These are phyloP conservation scores for Aquatica leii DNA, from an alignment of 2,888 invertebrate species.

Conservation along the genomic window DNA sequence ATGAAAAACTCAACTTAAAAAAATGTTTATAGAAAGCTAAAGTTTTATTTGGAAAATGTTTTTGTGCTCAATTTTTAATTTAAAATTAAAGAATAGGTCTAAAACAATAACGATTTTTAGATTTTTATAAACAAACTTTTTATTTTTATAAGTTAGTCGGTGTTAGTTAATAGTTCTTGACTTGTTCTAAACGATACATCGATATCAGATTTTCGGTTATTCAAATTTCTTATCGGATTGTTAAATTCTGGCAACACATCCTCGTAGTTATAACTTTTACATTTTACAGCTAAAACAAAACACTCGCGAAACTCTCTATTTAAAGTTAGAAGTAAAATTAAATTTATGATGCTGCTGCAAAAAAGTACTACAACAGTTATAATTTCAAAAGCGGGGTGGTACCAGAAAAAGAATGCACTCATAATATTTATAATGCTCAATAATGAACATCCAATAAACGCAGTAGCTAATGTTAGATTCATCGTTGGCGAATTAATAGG, in stretches of 20 bases:
- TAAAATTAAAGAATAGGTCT: not conserved
- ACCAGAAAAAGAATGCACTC: not conserved
- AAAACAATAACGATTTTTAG: no score
- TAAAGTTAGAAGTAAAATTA: not conserved
- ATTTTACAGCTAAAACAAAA: slow-evolving; percentile 4
- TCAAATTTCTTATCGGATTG: slow-evolving; percentile 2
- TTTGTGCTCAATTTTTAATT: not conserved
- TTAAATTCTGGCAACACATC: not conserved
- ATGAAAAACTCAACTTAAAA: not conserved
- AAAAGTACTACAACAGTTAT: not conserved
- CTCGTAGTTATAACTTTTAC: not conserved
- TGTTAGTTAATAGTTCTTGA: slow-evolving; percentile 12
- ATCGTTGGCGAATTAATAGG: not conserved
- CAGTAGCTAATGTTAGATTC: slow-evolving; percentile 8
- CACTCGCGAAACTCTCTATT: slow-evolving; percentile 10
- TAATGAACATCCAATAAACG: not conserved
- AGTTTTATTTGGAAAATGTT: not conserved
- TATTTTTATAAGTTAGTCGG: not conserved
- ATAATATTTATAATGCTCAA: not conserved
- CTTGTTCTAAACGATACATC: not conserved
- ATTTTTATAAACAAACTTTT: no score
- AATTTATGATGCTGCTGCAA: slow-evolving; percentile 4
- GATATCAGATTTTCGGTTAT: not conserved
- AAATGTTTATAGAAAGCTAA: no score
- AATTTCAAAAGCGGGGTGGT: not conserved